Evolutionary conservation across 1,140 invertebrate species (phyloP).

Genomic region (silkworm (Bombyx mori)): DNA sequence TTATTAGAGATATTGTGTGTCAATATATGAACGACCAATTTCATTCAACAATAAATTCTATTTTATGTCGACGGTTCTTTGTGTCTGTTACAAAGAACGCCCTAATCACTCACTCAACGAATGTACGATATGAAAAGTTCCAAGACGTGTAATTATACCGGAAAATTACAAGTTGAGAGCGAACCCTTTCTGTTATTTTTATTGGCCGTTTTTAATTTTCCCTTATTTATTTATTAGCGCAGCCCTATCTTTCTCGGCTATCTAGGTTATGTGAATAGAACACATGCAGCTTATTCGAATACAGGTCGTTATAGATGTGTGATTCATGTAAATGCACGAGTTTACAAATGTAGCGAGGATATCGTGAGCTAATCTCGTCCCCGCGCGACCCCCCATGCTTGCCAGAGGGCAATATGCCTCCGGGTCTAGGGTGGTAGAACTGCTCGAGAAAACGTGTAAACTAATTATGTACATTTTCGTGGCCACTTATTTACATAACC

Average conservation of each 20-base stretch:
- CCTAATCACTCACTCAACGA: not conserved
- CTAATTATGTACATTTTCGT: constrained; percentile 71
- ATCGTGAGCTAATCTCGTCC: constrained; percentile 52
- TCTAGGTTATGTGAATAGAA: constrained; percentile 62
- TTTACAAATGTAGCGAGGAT: constrained; percentile 47
- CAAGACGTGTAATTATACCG: constrained; percentile 9
- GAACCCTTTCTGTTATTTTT: not conserved
- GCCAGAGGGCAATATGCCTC: constrained; percentile 43
- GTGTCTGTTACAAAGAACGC: no score
- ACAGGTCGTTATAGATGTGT: constrained; percentile 60
- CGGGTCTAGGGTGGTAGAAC: constrained; percentile 19
- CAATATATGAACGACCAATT: constrained; percentile 12
- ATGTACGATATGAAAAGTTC: not conserved
- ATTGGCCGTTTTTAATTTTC: constrained; percentile 7
- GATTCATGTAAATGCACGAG: constrained; percentile 66
- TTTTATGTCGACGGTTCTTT: not conserved
- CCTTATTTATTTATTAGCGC: constrained; percentile 31
- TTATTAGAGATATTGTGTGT: constrained; percentile 53
- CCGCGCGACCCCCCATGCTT: constrained; percentile 15
- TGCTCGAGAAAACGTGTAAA: constrained; percentile 65
- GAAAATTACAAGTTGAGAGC: constrained; percentile 4
- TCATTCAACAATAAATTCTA: constrained; percentile 7
- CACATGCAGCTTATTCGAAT: constrained; percentile 59
- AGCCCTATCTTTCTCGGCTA: constrained; percentile 48
- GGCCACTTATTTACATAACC: constrained; percentile 70